Evolutionary conservation across 64 coral and sea anemone genomes (phyloP).

Genomic region (Orbicella faveolata): DNA sequence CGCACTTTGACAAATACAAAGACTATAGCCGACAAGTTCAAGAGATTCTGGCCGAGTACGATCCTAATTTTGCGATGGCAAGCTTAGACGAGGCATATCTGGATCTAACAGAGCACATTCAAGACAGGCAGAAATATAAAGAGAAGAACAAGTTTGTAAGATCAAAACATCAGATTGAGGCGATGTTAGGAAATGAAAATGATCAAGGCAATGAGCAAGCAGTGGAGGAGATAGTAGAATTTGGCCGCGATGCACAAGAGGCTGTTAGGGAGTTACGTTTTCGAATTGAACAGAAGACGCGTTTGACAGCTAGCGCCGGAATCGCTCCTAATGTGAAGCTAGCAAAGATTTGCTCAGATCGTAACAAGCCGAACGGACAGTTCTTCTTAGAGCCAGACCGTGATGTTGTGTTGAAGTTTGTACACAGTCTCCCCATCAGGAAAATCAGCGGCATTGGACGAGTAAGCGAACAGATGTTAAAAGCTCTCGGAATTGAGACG

Average conservation of each 20-base stretch:
- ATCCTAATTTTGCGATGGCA: conserved; percentile 78
- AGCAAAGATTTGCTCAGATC: conserved; percentile 92
- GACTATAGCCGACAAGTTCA: conserved; percentile 69
- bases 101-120: conserved; percentile 83
- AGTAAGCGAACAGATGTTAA: conserved; percentile 96
- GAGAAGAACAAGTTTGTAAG: conserved; percentile 45
- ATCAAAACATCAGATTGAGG: not conserved
- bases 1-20: conserved; percentile 84
- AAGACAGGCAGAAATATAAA: conserved; percentile 52
- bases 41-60: conserved; percentile 81
- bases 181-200: not conserved
- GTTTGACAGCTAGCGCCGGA: conserved; percentile 93
- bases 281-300: conserved; percentile 85
- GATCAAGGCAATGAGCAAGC: not conserved
- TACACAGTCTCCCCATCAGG: conserved; percentile 72
- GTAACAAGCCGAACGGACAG: conserved; percentile 97
- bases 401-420: conserved; percentile 62
- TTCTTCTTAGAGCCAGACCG: conserved; percentile 67
- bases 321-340: conserved; percentile 91
- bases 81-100: conserved; percentile 98
- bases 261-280: conserved; percentile 84
- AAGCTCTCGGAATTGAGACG: conserved; percentile 72
- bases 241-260: conserved; percentile 79
- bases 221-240: conserved; percentile 15
- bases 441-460: conserved; percentile 90